These are phyloP conservation scores for Atherinomorus stipes DNA, from an alignment of 2,113 vertebrate species.

Conservation along the genomic window DNA sequence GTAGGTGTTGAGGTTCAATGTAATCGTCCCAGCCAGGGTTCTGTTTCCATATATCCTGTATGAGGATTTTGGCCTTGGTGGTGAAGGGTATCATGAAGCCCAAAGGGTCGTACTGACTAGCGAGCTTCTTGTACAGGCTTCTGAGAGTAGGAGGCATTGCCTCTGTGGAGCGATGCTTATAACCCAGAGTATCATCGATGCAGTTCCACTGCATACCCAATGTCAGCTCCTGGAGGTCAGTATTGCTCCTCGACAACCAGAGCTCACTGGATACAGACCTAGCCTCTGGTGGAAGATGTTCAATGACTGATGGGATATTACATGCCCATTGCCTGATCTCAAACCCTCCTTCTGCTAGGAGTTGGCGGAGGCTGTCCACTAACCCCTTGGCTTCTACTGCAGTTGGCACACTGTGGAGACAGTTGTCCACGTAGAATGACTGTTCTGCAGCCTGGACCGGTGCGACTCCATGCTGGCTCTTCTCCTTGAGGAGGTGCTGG, in stretches of 20 bases:
- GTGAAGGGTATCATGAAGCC: no score
- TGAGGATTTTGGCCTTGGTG: no score
- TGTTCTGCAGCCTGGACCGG: background rate
- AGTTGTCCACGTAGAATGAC: background rate
- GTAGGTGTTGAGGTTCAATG: no score
- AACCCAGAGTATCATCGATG: background rate
- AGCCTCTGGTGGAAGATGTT: no score
- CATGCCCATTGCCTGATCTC: no score
- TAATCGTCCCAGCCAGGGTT: no score
- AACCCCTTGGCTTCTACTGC: background rate
- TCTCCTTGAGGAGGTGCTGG: background rate
- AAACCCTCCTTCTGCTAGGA: background rate
- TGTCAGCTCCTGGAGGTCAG: background rate
- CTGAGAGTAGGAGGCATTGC: no score
- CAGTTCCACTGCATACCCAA: background rate
- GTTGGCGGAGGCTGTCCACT: background rate
- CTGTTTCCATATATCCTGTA: no score
- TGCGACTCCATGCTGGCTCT: no score
- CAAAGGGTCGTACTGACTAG: background rate
- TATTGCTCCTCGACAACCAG: background rate
- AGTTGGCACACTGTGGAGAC: background rate
- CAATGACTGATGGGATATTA: no score
- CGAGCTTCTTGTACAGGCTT: no score
- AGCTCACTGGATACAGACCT: no score
- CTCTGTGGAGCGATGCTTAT: background rate